A percentile compares a stretch with the other conserved stretches of the same genome.
Conservation (phyloP, 1,140 invertebrate genomes). For the Lordiphosa clarofinis region DNA sequence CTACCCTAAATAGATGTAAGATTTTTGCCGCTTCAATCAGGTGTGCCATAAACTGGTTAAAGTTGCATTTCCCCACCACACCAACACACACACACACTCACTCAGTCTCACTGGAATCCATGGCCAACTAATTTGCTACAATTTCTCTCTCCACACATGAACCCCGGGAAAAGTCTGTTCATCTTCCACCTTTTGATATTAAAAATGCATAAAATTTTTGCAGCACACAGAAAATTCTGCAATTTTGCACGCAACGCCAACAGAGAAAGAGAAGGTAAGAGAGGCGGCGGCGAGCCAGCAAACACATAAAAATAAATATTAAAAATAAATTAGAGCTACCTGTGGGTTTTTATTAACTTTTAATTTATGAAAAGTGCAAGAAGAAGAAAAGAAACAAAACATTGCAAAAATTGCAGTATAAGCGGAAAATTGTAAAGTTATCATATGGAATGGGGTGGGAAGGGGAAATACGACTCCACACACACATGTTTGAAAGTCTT, state of each 20-base stretch:
- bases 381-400: constrained; percentile 23
- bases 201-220: constrained; percentile 62
- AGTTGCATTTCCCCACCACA: constrained; percentile 12
- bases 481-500: constrained; percentile 25
- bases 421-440: constrained; percentile 33
- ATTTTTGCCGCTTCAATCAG: constrained; percentile 11
- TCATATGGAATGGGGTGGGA: constrained; percentile 9
- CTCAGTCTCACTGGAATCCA: constrained; percentile 20
- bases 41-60: constrained; percentile 10
- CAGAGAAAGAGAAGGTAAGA: constrained; percentile 9
- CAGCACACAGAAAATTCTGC: constrained; percentile 32
- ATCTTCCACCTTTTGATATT: constrained; percentile 40
- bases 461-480: constrained; percentile 21
- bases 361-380: constrained; percentile 65
- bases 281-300: background rate
- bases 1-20: constrained; percentile 5
- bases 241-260: constrained; percentile 51
- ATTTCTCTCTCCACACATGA: constrained; percentile 54
- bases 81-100: constrained; percentile 2
- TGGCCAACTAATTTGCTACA: constrained; percentile 63
- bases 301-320: constrained; percentile 64
- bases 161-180: constrained; percentile 35
- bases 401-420: constrained; percentile 36
- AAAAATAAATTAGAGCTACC: constrained; percentile 74
- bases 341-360: constrained; percentile 68